Evolutionary conservation across 2,888 invertebrate species (phyloP), one percentile per base, ranked within the genome.

Genomic region (Neoscelio sp.): DNA sequence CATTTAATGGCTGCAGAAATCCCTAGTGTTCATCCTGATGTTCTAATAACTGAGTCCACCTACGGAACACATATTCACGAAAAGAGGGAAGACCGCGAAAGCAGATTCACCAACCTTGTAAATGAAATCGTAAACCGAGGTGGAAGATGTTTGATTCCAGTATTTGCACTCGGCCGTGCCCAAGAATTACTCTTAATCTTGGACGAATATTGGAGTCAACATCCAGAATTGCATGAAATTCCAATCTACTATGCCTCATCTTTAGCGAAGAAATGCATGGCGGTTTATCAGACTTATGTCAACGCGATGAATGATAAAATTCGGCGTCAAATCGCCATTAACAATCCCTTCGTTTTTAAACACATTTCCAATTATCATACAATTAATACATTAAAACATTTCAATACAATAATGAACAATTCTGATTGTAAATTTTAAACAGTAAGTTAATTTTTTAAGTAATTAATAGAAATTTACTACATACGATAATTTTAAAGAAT

Each of bases 1-100:
- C 99, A 99, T 94, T 93, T 99, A 83, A 99, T 99, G 98, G 98
- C 99, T 0, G 99, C 99, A 0, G 99, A 99, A 92, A 97, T 99
- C 85, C 99, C 99, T 0, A 96, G 95, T 12, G 95, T 98, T 64
- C 96, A 96, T 83, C 99, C 99, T 0, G 99, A 99, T 91, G 97
- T 99, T 0, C 92, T 99, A 3, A 99, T 99, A 60, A 98, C 97
- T 0, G 99, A 99, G 91, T 98, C 99, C 0, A 99, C 99, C 0
- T 99, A 99, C 91, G 99, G 99, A 15, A 99, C 99, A 0, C 99
- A 99, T 91, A 97, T 99, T 81, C 99, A 99, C 91, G 99, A 99
- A 91, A 98, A 98, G 88, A 93, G 99, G 4, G 99, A 99, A 88
- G 98, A 99, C 86, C 93, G 99, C 17, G 99, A 99, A 91, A 94